Conservation (phyloP, 2,797 vertebrate species). For the Streptopelia turtur region DNA sequence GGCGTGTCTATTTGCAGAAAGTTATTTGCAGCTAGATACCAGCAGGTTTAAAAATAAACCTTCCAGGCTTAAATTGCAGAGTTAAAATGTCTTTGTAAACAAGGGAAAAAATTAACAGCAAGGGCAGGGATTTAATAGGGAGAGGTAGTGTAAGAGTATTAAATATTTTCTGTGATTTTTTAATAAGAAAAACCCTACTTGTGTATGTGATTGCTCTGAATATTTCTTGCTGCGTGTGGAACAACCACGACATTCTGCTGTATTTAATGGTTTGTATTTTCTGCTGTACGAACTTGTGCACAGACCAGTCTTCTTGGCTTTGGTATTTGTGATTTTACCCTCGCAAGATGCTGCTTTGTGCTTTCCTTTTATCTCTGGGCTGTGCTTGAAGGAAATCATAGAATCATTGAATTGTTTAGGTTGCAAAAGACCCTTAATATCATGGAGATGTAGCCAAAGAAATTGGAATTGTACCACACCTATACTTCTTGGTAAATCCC, state of each 20-base stretch:
- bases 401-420: not conserved
- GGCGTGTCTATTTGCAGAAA: slow-evolving; percentile 82
- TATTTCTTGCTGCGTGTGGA: not conserved
- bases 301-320: not conserved
- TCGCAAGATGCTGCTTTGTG: not conserved
- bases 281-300: not conserved
- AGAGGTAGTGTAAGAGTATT: not conserved
- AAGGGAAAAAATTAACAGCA: slow-evolving; percentile 60
- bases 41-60: slow-evolving; percentile 92
- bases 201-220: not conserved
- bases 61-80: slow-evolving; percentile 86
- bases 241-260: not conserved
- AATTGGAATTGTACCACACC: not conserved
- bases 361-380: not conserved
- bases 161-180: not conserved
- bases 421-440: not conserved
- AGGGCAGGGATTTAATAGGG: slow-evolving; percentile 50
- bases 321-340: not conserved
- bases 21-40: slow-evolving; percentile 93
- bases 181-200: not conserved
- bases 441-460: not conserved
- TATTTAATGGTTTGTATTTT: not conserved
- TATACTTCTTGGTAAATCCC: not conserved
- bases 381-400: not conserved
- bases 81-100: slow-evolving; percentile 88